These are phyloP conservation scores for Chlorocebus sabaeus DNA, from an alignment of 2,113 vertebrate genomes.

Conservation along the genomic window DNA sequence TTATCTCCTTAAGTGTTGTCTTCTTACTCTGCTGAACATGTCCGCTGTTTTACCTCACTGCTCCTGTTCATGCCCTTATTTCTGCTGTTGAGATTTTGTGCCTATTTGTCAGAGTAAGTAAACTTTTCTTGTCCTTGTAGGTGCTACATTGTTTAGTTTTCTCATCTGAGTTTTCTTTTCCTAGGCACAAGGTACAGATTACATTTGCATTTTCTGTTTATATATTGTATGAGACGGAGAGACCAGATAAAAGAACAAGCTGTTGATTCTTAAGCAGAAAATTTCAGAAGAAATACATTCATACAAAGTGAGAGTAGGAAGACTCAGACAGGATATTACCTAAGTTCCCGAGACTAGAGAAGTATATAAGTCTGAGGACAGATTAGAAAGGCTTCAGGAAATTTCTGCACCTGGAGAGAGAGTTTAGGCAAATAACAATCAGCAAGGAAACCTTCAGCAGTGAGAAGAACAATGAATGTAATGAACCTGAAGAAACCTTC, in stretches of 20 bases:
- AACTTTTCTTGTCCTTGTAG: constrained; percentile 15
- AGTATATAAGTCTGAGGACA: constrained; percentile 67
- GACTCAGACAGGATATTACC: constrained; percentile 65
- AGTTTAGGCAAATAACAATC: constrained; percentile 76
- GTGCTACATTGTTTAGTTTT: constrained; percentile 51
- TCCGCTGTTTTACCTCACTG: neutral
- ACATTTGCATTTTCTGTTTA: constrained; percentile 77
- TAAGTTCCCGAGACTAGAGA: constrained; percentile 72
- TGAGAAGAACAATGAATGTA: constrained; percentile 68
- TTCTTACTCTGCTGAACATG: neutral
- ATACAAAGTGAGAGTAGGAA: constrained; percentile 71
- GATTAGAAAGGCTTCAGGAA: constrained; percentile 76
- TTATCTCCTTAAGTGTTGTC: constrained; percentile 17
- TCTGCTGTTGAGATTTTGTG: constrained; percentile 45
- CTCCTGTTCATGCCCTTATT: neutral
- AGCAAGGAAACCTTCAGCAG: constrained; percentile 65
- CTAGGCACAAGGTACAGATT: constrained; percentile 59
- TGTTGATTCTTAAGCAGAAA: constrained; percentile 72
- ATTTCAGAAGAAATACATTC: constrained; percentile 69
- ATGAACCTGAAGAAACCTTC: constrained; percentile 72
- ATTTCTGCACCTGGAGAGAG: constrained; percentile 70
- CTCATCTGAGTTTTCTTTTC: constrained; percentile 25
- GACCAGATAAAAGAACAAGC: constrained; percentile 71
- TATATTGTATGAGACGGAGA: constrained; percentile 76
- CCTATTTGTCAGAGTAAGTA: constrained; percentile 49